Base-by-base conservation (phyloP, 2,888 invertebrate species). In the Carabus problematicus region DNA sequence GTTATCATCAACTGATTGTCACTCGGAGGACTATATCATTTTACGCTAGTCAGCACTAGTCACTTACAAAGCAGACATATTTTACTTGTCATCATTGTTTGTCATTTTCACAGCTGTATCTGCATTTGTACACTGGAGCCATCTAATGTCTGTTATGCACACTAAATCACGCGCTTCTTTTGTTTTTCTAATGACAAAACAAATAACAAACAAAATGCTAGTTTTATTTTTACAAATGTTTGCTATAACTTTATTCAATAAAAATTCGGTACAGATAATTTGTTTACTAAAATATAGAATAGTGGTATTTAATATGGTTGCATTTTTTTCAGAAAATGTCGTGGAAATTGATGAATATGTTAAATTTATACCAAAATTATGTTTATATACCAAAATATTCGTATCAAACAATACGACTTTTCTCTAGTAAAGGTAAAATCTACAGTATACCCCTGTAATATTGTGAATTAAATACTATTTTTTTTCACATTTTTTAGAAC, bases 11-110 rank as follows among this genome's bases (percentile, higher is more conserved):
- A 47, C 16, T 45, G 2, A 11, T 45, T n/a, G n/a, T n/a, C n/a
- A 55, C 58, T 60, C 52, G n/a, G n/a, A n/a, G n/a, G n/a, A 52
- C 59, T 67, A 67, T 67, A 42, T 60, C 60, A 67, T 67, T 67
- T 67, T 66, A 18, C 14, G 12, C 52, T 11, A 49, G 42, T 42
- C 42, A 42, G 12, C 43, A n/a, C 47, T 47, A 54, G 54, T 54
- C 54, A 54, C 18, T 56, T 56, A 39, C 66, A 56, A 47, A 56
- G 58, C 58, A 58, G 58, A 66, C 58, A 66, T 66, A 47, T 56
- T 56, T 41, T 42, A 60, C 67, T 67, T 56, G 67, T 59, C 59
- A 66, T 66, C 54, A 52, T 63, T 63, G 54, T 54, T 63, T 63
- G 63, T 63, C 63, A 63, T 63, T 63, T 63, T 56, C 16, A 45